phyloP scores from a whole-genome alignment of 2,113 vertebrate genomes.

The Oreochromis tanganicae region DNA sequence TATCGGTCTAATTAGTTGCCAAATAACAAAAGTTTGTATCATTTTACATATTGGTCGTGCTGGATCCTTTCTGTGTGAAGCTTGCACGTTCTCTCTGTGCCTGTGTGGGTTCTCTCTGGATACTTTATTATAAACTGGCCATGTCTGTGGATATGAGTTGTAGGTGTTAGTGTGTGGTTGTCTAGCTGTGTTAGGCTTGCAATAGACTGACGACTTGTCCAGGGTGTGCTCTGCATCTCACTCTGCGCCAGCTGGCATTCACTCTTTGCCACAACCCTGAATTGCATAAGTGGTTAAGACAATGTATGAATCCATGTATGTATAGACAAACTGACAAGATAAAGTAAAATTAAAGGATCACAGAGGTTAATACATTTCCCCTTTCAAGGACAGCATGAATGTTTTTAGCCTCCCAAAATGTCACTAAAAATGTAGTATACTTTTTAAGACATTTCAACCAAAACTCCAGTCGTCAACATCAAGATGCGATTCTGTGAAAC shows the following conservation, averaged over 20 bases:
- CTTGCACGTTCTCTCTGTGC: neutral
- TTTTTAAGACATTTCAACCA: neutral
- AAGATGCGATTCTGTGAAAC: neutral
- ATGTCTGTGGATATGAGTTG: neutral
- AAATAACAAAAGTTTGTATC: neutral
- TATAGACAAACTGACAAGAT: neutral
- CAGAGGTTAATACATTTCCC: neutral
- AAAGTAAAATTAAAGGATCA: neutral
- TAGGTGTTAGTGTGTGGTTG: neutral
- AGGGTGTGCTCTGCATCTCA: neutral
- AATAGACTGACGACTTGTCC: neutral
- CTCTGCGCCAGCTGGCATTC: neutral
- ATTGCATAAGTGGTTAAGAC: fast-evolving
- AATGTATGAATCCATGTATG: neutral
- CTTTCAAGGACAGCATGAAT: neutral
- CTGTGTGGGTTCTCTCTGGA: neutral
- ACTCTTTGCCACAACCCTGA: neutral
- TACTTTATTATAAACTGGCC: neutral
- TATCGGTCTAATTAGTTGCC: neutral
- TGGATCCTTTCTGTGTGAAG: neutral
- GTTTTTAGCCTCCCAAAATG: neutral
- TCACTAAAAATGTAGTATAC: neutral
- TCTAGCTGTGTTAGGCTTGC: neutral
- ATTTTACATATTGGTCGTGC: neutral
- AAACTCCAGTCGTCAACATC: neutral